These are phyloP conservation scores for Zaprionus gabonicus DNA, from an alignment of 1,140 invertebrate species.

Conservation along the genomic window DNA sequence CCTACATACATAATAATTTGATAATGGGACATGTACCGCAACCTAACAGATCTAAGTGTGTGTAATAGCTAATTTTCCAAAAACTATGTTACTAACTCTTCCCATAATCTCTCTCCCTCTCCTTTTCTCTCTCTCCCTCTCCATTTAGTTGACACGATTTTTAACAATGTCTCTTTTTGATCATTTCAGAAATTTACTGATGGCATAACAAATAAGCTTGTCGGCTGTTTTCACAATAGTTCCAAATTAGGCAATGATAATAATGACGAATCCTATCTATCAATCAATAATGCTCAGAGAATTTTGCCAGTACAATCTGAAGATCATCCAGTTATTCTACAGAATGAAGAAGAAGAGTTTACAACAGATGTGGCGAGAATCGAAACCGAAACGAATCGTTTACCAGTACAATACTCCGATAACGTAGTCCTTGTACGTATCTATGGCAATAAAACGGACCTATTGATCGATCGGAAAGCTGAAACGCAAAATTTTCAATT, in stretches of 20 bases:
- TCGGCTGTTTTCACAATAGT: conserved; percentile 89
- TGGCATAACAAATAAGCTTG: conserved; percentile 97
- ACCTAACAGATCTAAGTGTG: no score
- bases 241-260: conserved; percentile 58
- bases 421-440: conserved; percentile 94
- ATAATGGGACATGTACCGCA: no score
- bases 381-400: conserved; percentile 55
- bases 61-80: neutral
- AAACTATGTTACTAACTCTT: neutral
- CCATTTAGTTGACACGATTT: neutral
- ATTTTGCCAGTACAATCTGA: conserved; percentile 51
- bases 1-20: neutral
- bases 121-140: neutral
- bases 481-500: conserved; percentile 91
- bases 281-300: conserved; percentile 51
- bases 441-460: conserved; percentile 97
- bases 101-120: neutral
- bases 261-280: conserved; percentile 48
- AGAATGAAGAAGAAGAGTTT: conserved; percentile 26
- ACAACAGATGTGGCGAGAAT: neutral
- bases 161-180: neutral
- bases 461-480: conserved; percentile 94
- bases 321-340: conserved; percentile 49
- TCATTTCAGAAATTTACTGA: conserved; percentile 93
- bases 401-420: conserved; percentile 85